A percentile compares a stretch with the other conserved stretches of the same genome.
Conservation (phyloP, 2,113 vertebrate species). For the Pao palembangensis region DNA sequence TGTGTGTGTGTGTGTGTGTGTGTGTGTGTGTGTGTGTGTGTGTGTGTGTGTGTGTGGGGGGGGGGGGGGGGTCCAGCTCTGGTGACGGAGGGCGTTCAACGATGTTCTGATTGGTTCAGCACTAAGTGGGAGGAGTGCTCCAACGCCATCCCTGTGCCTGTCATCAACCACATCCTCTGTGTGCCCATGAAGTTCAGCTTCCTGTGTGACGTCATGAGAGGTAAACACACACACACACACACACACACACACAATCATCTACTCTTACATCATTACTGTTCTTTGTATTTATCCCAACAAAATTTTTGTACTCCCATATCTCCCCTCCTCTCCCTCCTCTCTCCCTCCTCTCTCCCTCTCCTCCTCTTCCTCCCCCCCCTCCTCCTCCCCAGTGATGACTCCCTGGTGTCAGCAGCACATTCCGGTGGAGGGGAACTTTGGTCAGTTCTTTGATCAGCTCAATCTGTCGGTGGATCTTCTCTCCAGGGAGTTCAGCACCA, state of each 20-base stretch:
- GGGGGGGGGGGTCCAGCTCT: slow-evolving; percentile 65
- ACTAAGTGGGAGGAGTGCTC: slow-evolving; percentile 38
- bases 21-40: slow-evolving; percentile 5
- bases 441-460: slow-evolving; percentile 79
- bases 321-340: too few relatives aligned
- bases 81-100: slow-evolving; percentile 64
- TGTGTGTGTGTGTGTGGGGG: too few relatives aligned
- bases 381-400: slow-evolving; percentile 68
- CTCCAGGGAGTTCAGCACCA: slow-evolving; percentile 72
- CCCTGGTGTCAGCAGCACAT: slow-evolving; percentile 78
- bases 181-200: slow-evolving; percentile 85
- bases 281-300: not conserved
- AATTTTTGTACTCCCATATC: too few relatives aligned
- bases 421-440: slow-evolving; percentile 90
- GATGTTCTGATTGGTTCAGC: slow-evolving; percentile 79
- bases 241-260: too few relatives aligned
- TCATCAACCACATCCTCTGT: slow-evolving; percentile 84
- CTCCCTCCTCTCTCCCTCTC: too few relatives aligned
- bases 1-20: slow-evolving; percentile 5
- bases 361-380: not conserved
- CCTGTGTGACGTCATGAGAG: slow-evolving; percentile 76
- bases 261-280: too few relatives aligned
- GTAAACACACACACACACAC: slow-evolving; percentile 38
- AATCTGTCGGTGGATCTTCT: slow-evolving; percentile 73
- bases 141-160: slow-evolving; percentile 38